Conservation (phyloP, 2,113 vertebrate species). For the Melanerpes formicivorus region DNA sequence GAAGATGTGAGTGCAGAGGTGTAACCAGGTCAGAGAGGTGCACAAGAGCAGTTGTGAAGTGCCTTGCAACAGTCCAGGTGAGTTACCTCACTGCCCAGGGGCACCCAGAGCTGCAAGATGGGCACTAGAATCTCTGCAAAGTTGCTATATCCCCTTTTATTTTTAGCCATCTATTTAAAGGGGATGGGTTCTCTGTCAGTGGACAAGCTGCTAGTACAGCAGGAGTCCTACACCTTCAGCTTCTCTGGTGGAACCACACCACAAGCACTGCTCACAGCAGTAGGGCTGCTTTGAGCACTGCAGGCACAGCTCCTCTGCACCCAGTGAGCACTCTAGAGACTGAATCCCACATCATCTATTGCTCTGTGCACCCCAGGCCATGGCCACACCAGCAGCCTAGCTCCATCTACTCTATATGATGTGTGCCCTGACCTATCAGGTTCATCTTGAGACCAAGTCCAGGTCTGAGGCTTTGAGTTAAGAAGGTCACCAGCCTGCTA, state of each 20-base stretch:
- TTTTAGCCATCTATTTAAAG: not conserved
- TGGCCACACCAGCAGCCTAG: not conserved
- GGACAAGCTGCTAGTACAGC: not conserved
- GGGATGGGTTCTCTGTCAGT: not conserved
- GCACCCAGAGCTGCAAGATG: not conserved
- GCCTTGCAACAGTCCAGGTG: not conserved
- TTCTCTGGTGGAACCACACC: not conserved
- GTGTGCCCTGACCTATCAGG: not conserved
- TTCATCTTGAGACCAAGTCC: not conserved
- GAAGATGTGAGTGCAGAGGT: not conserved
- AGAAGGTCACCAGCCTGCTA: not conserved
- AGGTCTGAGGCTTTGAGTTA: not conserved
- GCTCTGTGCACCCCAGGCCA: not conserved
- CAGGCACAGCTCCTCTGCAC: not conserved
- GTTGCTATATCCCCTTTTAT: not conserved
- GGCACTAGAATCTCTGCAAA: not conserved
- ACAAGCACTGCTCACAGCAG: not conserved
- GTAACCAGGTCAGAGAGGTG: not conserved
- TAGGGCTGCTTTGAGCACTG: not conserved
- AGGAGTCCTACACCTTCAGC: not conserved
- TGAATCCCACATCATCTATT: not conserved
- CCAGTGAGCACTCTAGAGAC: not conserved
- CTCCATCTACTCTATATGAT: not conserved
- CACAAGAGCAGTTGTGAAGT: not conserved
- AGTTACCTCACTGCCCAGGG: not conserved